Conservation (phyloP, 1,140 invertebrate genomes). For the Heliconius melpomene region DNA sequence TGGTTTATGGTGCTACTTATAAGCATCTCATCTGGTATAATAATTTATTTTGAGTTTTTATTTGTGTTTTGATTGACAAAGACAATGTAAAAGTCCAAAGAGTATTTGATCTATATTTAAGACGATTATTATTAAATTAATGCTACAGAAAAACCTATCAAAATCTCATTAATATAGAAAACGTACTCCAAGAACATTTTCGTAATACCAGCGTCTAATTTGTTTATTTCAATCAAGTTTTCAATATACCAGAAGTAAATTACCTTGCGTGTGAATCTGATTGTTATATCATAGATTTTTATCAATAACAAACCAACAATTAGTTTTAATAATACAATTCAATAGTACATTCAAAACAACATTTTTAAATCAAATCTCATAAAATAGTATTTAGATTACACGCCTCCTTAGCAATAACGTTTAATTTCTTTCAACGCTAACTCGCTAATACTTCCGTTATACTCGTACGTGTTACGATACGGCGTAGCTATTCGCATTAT, state of each 20-base stretch:
- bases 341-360: background rate
- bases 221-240: no score
- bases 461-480: constrained; percentile 28
- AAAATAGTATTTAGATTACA: constrained; percentile 11
- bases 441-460: constrained; percentile 36
- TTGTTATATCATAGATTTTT: background rate
- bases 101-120: background rate
- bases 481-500: constrained; percentile 21
- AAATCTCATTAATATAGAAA: no score
- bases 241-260: background rate
- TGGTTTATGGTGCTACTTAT: background rate
- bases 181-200: no score
- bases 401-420: constrained; percentile 1
- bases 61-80: background rate
- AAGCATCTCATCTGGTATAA: background rate
- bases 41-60: background rate
- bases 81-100: background rate
- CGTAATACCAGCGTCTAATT: no score
- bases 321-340: background rate
- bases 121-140: no score
- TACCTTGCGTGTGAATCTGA: background rate
- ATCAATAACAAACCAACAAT: background rate
- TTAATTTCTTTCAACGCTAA: constrained; percentile 12
- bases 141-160: no score
- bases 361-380: background rate